Base-by-base conservation (phyloP, 2,797 vertebrate species). In the Furcifer pardalis region DNA sequence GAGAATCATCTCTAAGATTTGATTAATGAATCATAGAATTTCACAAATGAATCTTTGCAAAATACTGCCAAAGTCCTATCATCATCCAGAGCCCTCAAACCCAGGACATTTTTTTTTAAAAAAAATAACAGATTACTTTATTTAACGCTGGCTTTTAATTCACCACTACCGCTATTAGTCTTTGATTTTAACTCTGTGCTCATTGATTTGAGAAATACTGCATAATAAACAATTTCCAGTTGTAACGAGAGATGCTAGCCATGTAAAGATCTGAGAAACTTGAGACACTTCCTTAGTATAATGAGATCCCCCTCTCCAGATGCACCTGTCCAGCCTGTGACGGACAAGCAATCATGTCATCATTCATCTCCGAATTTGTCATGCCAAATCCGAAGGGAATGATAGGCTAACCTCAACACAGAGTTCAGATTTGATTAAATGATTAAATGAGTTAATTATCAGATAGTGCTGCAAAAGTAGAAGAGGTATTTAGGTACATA, bases 331-430 rank as follows among this genome's bases (percentile, higher is more conserved):
- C 91, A 84, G 83, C 79, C 82, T 92, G 56, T 68, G 91, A 92
- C 87, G 94, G 93, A 92, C 93, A 94, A 92, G 94, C 90, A 96
- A 92, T 93, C 88, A 93, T 94, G 89, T 91, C 90, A 92, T 93
- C 92, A 92, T 91, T 91, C 93, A 93, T 56, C 87, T 68, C 6
- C 83, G 89, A 91, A 89, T 93, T 88, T 84, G 71, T 59, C 80
- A 44, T 77, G 80, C 89, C 86, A 88, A 93, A 93, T 89, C 88
- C 92, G 80, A 88, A n/a, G 60, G 73, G 69, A 81, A 84, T 89
- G 81, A 74, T 88, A 91, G 87, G 83, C 66, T 81, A 84, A 89
- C 76, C 5, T 4, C 88, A 88, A 87, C 87, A 90, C 83, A 93
- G 85, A 66, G 71, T 72, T 81, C 23, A 15, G 56, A 90, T 87